A percentile compares a stretch with the other conserved stretches of the same genome.
These are phyloP conservation scores for Scaptomyza polygonia DNA, from an alignment of 2,888 invertebrate species.

Conservation along the genomic window DNA sequence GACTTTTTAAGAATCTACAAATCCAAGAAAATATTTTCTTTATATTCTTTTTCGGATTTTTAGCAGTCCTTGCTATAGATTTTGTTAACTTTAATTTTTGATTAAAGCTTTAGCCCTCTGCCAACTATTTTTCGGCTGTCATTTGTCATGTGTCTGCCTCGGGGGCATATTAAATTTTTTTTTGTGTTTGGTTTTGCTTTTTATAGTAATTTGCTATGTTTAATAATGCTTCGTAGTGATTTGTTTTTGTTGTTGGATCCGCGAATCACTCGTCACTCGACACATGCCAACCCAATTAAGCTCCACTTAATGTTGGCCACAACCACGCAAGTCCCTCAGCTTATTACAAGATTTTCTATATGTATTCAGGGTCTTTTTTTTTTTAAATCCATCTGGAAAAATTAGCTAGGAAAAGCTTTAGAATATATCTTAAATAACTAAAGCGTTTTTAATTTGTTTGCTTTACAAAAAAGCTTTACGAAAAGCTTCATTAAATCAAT, in stretches of 20 bases:
- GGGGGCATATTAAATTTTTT: constrained; percentile 14
- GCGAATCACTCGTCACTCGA: constrained; percentile 40
- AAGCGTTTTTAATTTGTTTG: no score
- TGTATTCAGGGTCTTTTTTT: constrained; percentile 12
- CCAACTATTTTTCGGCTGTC: constrained; percentile 32
- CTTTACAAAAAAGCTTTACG: no score
- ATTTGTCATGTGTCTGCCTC: constrained; percentile 61
- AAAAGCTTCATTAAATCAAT: no score
- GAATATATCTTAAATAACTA: not conserved
- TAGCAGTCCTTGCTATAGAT: constrained; percentile 19
- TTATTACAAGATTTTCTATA: constrained; percentile 49
- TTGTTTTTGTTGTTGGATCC: constrained; percentile 35
- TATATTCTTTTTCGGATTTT: constrained; percentile 3
- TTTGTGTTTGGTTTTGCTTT: constrained; percentile 4
- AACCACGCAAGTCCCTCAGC: constrained; percentile 45
- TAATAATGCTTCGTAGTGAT: constrained; percentile 55
- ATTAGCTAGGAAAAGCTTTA: constrained; percentile 4
- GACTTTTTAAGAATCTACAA: no score
- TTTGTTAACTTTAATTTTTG: constrained; percentile 56
- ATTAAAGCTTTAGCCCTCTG: constrained; percentile 58
- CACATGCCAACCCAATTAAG: constrained; percentile 65
- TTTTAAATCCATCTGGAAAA: constrained; percentile 10
- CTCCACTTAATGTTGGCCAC: constrained; percentile 45
- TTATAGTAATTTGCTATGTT: constrained; percentile 28
- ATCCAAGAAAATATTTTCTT: not conserved